A percentile compares a stretch with the other conserved stretches of the same genome.
These are phyloP conservation scores for Albula glossodonta DNA, from an alignment of 2,113 vertebrate genomes.

Conservation along the genomic window DNA sequence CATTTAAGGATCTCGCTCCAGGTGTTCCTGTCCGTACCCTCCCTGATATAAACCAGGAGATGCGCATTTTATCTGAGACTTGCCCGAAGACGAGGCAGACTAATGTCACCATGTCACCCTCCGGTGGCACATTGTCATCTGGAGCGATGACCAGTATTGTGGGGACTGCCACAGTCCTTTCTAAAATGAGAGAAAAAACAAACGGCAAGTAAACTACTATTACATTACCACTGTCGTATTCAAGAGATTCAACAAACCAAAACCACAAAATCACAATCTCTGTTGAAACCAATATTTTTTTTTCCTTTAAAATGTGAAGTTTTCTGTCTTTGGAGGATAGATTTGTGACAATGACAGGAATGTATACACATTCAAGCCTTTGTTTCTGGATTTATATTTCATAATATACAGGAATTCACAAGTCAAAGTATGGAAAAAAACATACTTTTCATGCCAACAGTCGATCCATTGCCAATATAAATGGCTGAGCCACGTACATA, in stretches of 20 bases:
- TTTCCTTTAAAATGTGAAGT: too few relatives aligned
- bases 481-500: conserved; percentile 1
- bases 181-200: background rate
- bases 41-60: background rate
- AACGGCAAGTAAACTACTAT: background rate
- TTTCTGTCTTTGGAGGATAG: too few relatives aligned
- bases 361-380: background rate
- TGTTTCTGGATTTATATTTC: background rate
- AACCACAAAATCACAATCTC: too few relatives aligned
- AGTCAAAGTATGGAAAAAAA: too few relatives aligned
- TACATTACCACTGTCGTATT: too few relatives aligned
- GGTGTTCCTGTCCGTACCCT: background rate
- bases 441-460: background rate
- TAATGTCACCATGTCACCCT: background rate
- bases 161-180: background rate
- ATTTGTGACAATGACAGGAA: too few relatives aligned
- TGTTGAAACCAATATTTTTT: too few relatives aligned
- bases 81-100: background rate
- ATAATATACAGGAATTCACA: background rate
- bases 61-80: background rate
- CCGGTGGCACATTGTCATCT: background rate
- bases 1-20: background rate
- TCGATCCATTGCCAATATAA: conserved; percentile 2
- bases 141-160: background rate
- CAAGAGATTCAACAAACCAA: too few relatives aligned